Evolutionary conservation across 2,797 vertebrate species (phyloP), one percentile per base, ranked within the genome.

Genomic region (Enteromius fasciolatus): DNA sequence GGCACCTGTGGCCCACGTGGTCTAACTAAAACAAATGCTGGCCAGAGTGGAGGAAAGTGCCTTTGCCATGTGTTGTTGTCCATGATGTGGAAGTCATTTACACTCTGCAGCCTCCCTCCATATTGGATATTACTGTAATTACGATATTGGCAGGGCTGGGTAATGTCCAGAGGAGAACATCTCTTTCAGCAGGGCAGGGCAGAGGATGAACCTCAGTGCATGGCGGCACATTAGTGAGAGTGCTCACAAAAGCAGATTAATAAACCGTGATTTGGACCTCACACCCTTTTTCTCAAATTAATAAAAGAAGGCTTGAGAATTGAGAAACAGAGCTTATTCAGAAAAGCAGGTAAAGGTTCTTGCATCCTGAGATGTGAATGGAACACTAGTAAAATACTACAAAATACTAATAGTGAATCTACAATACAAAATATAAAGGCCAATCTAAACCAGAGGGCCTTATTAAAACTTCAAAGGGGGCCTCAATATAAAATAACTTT

Each of bases 81-180:
- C 28, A 44, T 48, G 52, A 39, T 70, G 67, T 46, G 67, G 36
- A 46, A 74, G 63, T 75, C 54, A 81, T 73, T 78, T 80, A 80
- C 61, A 77, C 48, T 50, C 52, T 11, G 20, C 64, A 67, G 41
- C 57, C 20, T 36, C n/a, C 64, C 54, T 63, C 46, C 33, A 76
- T 77, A 82, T 48, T 57, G 85, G 82, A 88, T 87, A 83, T 76
- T 78, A 87, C 88, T 86, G 84, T 87, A 87, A 90, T 92, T 73
- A 87, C 66, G 79, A 86, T 83, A 87, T 80, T 89, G 87, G 54
- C 87, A 87, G 86, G 70, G 36, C 84, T 46, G 66, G 88, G 78
- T 87, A 87, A 90, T 84, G 84, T 91, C 87, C 78, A 86, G 4
- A 17, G 50, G 54, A 72, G 83, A 87, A 90, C 81, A 84, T 89